Conservation (phyloP, 2,888 invertebrate species). For the Eupithecia insigniata region DNA sequence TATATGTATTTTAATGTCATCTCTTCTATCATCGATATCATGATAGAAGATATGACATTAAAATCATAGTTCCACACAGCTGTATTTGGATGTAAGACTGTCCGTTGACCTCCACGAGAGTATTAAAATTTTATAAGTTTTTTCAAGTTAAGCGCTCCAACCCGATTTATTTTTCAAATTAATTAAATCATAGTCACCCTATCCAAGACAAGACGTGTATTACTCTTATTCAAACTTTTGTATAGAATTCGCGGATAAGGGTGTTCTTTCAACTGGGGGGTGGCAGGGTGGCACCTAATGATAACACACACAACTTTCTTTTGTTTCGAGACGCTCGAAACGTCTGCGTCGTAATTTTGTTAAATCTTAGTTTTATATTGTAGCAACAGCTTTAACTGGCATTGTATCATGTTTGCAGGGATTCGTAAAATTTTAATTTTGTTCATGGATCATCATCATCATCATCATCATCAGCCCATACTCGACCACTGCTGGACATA, state of each 20-base stretch:
- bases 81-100: too few relatives aligned
- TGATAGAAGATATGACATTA: too few relatives aligned
- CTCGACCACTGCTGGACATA: too few relatives aligned
- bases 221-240: slow-evolving; percentile 83
- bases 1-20: too few relatives aligned
- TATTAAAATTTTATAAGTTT: neutral
- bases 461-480: too few relatives aligned
- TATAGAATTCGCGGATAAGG: slow-evolving; percentile 76
- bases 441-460: too few relatives aligned
- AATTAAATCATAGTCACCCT: slow-evolving; percentile 47
- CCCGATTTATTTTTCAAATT: neutral
- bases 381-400: neutral
- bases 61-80: too few relatives aligned
- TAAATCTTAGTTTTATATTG: slow-evolving; percentile 15
- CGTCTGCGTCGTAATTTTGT: slow-evolving; percentile 49
- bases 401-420: neutral
- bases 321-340: slow-evolving; percentile 53
- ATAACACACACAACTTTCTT: slow-evolving; percentile 67
- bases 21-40: too few relatives aligned
- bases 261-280: slow-evolving; percentile 51
- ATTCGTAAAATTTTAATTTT: too few relatives aligned
- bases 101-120: neutral
- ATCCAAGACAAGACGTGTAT: slow-evolving; percentile 77
- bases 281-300: slow-evolving; percentile 55
- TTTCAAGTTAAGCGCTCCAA: neutral